Percentiles rank a stretch among this genome's conserved stretches.
phyloP scores from a whole-genome alignment of 2,113 vertebrate species.

The Ammospiza nelsoni region DNA sequence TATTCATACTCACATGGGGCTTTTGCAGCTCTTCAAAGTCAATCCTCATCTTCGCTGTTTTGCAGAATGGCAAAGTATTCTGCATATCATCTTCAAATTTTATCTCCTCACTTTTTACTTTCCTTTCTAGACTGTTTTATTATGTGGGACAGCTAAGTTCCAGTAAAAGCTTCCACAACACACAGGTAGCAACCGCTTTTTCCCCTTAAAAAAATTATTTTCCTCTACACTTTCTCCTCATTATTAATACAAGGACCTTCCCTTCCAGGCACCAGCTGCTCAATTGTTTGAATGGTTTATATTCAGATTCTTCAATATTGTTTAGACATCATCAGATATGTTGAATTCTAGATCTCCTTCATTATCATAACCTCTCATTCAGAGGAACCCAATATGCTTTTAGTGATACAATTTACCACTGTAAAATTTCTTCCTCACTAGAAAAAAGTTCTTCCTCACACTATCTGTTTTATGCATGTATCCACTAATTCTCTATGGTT shows the following conservation, averaged over 20 bases:
- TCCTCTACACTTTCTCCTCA: neutral
- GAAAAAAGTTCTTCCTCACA: neutral
- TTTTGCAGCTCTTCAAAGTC: neutral
- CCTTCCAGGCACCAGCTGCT: neutral
- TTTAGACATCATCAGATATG: neutral
- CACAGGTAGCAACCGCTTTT: accelerated
- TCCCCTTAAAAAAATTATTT: neutral
- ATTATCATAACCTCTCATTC: neutral
- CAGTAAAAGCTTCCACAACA: neutral
- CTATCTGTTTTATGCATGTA: neutral
- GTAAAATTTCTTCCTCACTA: neutral
- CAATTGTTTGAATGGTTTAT: neutral
- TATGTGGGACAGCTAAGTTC: neutral
- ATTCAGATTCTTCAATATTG: neutral
- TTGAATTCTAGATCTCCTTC: neutral
- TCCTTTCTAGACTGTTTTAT: neutral
- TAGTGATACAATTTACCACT: neutral
- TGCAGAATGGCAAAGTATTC: neutral
- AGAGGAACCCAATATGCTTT: neutral
- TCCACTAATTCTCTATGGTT: neutral
- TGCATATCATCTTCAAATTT: neutral
- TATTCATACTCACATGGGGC: neutral
- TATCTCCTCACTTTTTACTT: neutral
- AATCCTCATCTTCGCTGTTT: neutral
- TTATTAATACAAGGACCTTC: neutral